A percentile compares a stretch with the other conserved stretches of the same genome.
These are phyloP conservation scores for Dolichallabes microphthalmus DNA, from an alignment of 2,113 vertebrate genomes.

Conservation along the genomic window DNA sequence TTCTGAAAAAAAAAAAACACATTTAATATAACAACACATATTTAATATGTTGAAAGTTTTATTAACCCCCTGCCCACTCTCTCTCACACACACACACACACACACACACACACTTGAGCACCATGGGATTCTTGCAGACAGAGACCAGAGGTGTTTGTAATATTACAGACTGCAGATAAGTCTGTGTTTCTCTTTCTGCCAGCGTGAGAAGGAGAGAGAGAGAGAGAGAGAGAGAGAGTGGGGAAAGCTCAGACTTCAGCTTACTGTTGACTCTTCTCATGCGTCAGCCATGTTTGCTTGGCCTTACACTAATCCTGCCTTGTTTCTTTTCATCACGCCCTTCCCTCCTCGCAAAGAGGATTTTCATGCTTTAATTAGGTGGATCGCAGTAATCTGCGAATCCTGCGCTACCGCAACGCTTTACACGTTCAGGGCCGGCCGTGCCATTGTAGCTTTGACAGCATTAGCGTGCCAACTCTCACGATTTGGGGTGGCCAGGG, in stretches of 20 bases:
- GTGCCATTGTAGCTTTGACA: slow-evolving; percentile 43
- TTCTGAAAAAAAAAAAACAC: background rate
- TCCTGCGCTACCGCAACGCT: slow-evolving; percentile 32
- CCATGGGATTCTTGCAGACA: background rate
- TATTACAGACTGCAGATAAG: background rate
- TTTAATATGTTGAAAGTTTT: background rate
- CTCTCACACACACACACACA: background rate
- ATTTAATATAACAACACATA: background rate
- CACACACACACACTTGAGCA: background rate
- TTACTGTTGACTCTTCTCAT: slow-evolving; percentile 17
- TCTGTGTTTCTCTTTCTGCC: background rate
- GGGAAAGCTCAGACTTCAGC: background rate
- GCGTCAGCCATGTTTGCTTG: slow-evolving; percentile 41
- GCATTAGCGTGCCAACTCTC: slow-evolving; percentile 10
- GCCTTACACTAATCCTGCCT: slow-evolving; percentile 35
- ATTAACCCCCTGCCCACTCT: background rate
- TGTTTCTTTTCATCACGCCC: slow-evolving; percentile 42
- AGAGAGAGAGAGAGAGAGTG: background rate
- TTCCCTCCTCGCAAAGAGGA: slow-evolving; percentile 39
- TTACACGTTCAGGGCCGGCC: slow-evolving; percentile 33
- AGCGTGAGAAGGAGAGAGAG: no score
- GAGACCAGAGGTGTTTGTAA: background rate
- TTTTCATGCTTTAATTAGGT: slow-evolving; percentile 70
- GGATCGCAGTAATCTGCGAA: slow-evolving; percentile 75
- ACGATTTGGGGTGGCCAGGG: slow-evolving; percentile 4